Base-by-base conservation (phyloP, 2,113 vertebrate species). In the Accipiter virgatus region DNA sequence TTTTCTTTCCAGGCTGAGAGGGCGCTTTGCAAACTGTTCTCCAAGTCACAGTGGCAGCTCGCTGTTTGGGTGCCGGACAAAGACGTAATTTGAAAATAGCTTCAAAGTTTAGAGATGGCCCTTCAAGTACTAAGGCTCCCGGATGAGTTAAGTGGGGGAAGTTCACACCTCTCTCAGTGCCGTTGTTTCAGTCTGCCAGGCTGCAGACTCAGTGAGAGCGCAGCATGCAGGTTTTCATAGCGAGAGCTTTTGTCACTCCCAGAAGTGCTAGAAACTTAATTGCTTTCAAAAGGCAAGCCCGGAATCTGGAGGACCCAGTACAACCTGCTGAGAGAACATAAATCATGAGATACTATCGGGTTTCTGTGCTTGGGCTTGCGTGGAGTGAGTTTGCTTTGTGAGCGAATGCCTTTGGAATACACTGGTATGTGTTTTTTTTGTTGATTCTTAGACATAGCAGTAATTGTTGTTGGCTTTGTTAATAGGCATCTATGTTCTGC, bases 221-320 rank as follows among this genome's bases (percentile, higher is more conserved):
- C 90, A 65, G 56, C 77, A 8, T 43, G 40, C 78, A 82, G 93
- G 81, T 96, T 93, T 91, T 90, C 79, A 32, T 42, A 80, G 78
- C 10, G 50, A 86, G 79, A 91, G 87, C 81, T 95, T 92, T 91
- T 93, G 94, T 95, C 4, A 1, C 67, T 96, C 71, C 91, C 91
- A 87, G 84, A 94, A 95, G 87, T 80, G 89, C 89, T 82, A 80
- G 94, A 90, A 97, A 95, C 74, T 94, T 93, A 97, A 96, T 96
- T 97, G 96, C 89, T 94, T 95, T 95, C 87, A 79, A 95, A 93
- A 93, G 84, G 81, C 91, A 95, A 96, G 89, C 66, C 32, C 6
- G 81, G 97, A 97, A 97, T 97, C 95, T 96, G 95, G 97, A 96
- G 95, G 59, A 94, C 89, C 93, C 91, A 86, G 97, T 93, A 94